These are phyloP conservation scores for Stenotaenia linearis DNA, from an alignment of 2,888 invertebrate species.

Conservation along the genomic window DNA sequence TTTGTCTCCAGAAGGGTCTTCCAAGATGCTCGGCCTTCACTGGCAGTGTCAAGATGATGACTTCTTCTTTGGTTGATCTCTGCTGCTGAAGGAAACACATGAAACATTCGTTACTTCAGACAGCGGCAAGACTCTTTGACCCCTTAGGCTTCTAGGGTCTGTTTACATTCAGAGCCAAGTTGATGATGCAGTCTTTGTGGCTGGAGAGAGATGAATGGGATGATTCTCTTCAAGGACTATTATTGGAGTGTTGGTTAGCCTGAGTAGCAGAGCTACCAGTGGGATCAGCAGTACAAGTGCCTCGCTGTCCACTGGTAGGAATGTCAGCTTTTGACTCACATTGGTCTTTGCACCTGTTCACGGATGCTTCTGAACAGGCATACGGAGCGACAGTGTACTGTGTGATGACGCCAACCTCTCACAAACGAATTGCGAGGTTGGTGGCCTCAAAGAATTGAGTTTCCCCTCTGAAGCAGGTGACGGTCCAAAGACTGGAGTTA, in stretches of 20 bases:
- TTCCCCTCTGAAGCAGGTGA: neutral
- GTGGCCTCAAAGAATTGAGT: neutral
- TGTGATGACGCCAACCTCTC: neutral
- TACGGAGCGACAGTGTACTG: neutral
- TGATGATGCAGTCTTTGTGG: neutral
- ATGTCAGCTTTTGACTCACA: neutral
- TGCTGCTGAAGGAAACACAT: neutral
- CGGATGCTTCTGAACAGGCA: neutral
- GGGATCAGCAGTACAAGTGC: neutral
- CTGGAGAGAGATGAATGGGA: neutral
- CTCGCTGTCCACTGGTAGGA: neutral
- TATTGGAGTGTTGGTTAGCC: neutral
- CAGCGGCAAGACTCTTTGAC: neutral
- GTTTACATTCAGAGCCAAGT: neutral
- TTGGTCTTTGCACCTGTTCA: neutral
- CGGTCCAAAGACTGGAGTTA: neutral
- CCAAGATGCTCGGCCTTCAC: neutral
- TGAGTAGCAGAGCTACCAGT: neutral
- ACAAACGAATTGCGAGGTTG: neutral
- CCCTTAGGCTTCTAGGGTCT: neutral
- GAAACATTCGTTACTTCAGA: neutral
- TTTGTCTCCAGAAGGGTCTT: neutral
- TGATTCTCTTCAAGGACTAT: neutral
- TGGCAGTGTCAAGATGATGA: neutral
- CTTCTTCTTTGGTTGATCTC: neutral